Base-by-base conservation (phyloP, 2,113 vertebrate species). In the Nothoprocta perdicaria region DNA sequence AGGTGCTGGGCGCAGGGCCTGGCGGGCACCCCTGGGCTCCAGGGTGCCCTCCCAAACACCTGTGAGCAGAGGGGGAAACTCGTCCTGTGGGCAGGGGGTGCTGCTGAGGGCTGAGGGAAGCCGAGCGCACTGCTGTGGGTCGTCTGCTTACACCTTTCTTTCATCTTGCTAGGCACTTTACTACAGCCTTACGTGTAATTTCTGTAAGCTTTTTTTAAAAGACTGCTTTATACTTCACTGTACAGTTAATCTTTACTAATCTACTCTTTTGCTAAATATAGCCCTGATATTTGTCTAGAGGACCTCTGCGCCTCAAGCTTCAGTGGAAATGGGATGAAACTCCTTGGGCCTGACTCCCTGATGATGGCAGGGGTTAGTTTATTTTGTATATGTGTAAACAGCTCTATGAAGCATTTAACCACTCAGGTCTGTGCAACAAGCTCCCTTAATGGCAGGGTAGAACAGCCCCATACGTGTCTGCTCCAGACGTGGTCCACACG, bases 81-180 rank as follows among this genome's bases (percentile, higher is more conserved):
- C 18, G 43, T 68, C 45, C 79, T 90, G 72, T 16, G 84, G 63
- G 67, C 14, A 10, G 45, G 3, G 89, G 83, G 86, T 71, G 77
- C 35, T 41, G 21, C 61, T 58, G 22, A 55, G 61, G 55, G 52
- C 48, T 60, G 9, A 65, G 24, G 74, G 73, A 29, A 94, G 38
- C 72, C 48, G 57, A 60, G 38, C 41, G 35, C 46, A 67, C 0
- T 26, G n/a, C 17, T 50, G 15, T 84, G 78, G 29, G 46, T 19
- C 55, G 67, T 80, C 78, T 4, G 17, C 46, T 77, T 78, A 43
- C 26, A 71, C 33, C 93, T 88, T 62, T 76, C 58, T 87, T 89
- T 89, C 92, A 87, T 80, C 57, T 91, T 91, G 92, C 84, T 91
- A 87, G 89, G 92, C 94, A 95, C 94, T 95, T 96, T 95, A 93